A percentile compares a stretch with the other conserved stretches of the same genome.
phyloP scores from a whole-genome alignment of 92 coral and sea anemone species.

The Zoanthus sociatus region DNA sequence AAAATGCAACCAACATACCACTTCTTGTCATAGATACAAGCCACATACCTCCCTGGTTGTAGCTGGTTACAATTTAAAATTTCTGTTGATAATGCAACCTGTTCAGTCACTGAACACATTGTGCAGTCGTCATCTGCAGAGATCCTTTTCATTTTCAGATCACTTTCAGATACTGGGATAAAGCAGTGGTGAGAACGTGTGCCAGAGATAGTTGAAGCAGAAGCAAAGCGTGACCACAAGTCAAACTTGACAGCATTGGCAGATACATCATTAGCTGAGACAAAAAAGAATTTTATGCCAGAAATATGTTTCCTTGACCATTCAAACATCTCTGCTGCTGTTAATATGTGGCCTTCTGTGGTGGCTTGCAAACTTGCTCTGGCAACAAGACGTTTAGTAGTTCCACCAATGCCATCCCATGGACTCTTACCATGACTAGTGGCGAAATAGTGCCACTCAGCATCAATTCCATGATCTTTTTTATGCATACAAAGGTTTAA shows the following conservation, averaged over 20 bases:
- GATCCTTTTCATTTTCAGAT: constrained; percentile 10
- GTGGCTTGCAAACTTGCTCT: constrained; percentile 34
- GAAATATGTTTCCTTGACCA: constrained; percentile 4
- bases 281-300: constrained; percentile 7
- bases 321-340: background rate
- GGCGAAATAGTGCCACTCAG: constrained; percentile 20
- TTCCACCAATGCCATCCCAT: constrained; percentile 41
- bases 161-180: background rate
- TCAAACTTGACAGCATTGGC: background rate
- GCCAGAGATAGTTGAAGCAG: background rate
- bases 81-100: background rate
- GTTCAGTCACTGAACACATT: background rate
- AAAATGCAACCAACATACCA: constrained; percentile 34
- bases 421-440: constrained; percentile 45
- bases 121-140: constrained; percentile 22
- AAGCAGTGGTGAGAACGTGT: constrained; percentile 22
- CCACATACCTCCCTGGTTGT: constrained; percentile 15
- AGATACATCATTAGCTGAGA: constrained; percentile 18
- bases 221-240: constrained; percentile 5
- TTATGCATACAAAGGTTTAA: constrained; percentile 29
- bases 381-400: constrained; percentile 32
- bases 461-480: constrained; percentile 31
- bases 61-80: background rate
- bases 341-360: background rate
- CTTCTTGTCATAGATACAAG: constrained; percentile 14